Evolutionary conservation across 2,888 invertebrate genomes (phyloP).

Genomic region (Allacma fusca): DNA sequence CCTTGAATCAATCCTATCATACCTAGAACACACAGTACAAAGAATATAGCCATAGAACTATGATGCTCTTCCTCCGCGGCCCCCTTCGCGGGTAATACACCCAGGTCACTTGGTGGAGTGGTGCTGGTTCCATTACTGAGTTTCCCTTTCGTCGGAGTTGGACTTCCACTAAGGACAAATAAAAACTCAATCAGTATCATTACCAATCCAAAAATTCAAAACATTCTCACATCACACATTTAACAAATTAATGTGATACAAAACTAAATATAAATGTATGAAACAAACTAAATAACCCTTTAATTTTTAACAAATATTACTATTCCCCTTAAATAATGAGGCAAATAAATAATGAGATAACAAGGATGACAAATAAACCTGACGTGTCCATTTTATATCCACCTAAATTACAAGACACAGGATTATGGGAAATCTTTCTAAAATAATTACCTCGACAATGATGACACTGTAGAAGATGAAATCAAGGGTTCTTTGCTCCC

Average conservation of each 20-base stretch:
- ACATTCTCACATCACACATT: too few species aligned
- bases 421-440: background rate
- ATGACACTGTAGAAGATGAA: background rate
- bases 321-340: too few species aligned
- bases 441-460: background rate
- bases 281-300: too few species aligned
- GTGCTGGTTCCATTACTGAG: slow-evolving; percentile 34
- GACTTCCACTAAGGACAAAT: background rate
- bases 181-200: background rate
- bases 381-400: too few species aligned
- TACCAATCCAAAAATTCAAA: too few species aligned
- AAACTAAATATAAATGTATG: too few species aligned
- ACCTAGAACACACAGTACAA: slow-evolving; percentile 89
- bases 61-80: slow-evolving; percentile 87
- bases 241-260: too few species aligned
- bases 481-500: background rate
- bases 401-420: background rate
- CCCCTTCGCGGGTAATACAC: slow-evolving; percentile 45
- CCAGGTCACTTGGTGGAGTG: slow-evolving; percentile 32
- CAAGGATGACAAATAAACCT: too few species aligned
- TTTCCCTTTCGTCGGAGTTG: background rate
- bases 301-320: too few species aligned
- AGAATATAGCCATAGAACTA: slow-evolving; percentile 96
- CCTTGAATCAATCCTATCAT: slow-evolving; percentile 46
- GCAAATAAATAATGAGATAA: too few species aligned